Percentiles rank a stretch among this genome's conserved stretches.
phyloP scores from a whole-genome alignment of 2,888 invertebrate genomes.

The Spicauda simplicius region DNA sequence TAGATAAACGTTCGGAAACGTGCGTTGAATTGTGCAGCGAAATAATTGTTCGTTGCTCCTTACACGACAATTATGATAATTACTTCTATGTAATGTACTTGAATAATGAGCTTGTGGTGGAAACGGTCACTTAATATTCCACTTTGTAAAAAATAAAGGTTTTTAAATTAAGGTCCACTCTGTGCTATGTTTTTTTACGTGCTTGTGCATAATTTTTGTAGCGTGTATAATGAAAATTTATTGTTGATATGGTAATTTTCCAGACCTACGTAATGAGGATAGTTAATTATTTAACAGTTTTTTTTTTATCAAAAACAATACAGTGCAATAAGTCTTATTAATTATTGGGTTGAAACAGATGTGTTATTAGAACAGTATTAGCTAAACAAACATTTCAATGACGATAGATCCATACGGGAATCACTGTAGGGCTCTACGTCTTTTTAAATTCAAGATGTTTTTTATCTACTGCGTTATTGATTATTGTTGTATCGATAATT shows the following conservation, averaged over 20 bases:
- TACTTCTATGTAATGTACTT: constrained; percentile 21
- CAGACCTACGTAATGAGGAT: no score
- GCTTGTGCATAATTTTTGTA: not conserved
- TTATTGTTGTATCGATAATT: constrained; percentile 33
- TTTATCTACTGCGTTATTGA: not conserved
- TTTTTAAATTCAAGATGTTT: no score
- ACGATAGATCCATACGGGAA: no score
- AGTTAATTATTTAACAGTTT: no score
- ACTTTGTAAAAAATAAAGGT: constrained; percentile 10
- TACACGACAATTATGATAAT: constrained; percentile 30
- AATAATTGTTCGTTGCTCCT: constrained; percentile 28
- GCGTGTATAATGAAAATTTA: no score
- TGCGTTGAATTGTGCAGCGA: constrained; percentile 29
- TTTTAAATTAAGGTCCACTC: constrained; percentile 12
- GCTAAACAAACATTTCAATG: no score
- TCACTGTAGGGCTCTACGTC: no score
- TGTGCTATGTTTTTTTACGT: not conserved
- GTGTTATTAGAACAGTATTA: no score
- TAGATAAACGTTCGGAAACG: constrained; percentile 34
- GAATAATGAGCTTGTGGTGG: constrained; percentile 17
- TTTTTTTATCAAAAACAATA: no score
- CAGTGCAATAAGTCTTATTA: no score
- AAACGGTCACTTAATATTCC: constrained; percentile 22
- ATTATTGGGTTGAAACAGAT: no score
- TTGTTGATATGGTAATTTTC: no score